A percentile compares a stretch with the other conserved stretches of the same genome.
phyloP scores from a whole-genome alignment of 2,888 invertebrate genomes.

The Stenchaetothrips biformis region DNA sequence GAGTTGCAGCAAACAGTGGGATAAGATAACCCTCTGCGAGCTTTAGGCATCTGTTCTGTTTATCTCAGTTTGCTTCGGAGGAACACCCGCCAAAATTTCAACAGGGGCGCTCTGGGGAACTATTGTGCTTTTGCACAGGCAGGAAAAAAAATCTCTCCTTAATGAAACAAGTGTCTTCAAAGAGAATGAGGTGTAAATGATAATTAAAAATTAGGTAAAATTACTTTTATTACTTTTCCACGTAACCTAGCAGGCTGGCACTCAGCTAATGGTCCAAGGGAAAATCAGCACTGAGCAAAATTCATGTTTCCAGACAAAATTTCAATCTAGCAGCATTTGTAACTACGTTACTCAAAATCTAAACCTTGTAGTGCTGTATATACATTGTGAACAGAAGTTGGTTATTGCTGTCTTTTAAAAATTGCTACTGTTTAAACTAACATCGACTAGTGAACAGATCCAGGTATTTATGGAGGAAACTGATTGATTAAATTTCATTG shows the following conservation, averaged over 20 bases:
- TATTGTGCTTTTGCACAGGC: too few relatives aligned
- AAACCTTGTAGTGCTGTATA: not conserved
- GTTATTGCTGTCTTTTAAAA: not conserved
- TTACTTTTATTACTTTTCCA: not conserved
- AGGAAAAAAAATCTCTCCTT: too few relatives aligned
- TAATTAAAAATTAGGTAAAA: not conserved
- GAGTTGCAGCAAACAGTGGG: too few relatives aligned
- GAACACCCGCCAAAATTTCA: too few relatives aligned
- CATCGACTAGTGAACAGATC: not conserved
- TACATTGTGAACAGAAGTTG: not conserved
- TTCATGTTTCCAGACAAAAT: not conserved
- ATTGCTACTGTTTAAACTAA: not conserved
- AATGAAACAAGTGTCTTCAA: too few relatives aligned
- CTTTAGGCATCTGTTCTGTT: too few relatives aligned
- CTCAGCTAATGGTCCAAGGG: constrained; percentile 6
- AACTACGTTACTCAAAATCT: not conserved
- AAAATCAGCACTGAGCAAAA: constrained; percentile 2
- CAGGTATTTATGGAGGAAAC: too few relatives aligned
- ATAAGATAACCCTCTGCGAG: too few relatives aligned
- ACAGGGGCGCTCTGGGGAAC: too few relatives aligned
- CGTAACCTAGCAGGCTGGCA: not conserved
- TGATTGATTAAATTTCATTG: too few relatives aligned
- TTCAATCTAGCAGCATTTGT: not conserved
- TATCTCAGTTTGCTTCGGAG: too few relatives aligned
- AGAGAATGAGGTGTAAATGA: too few relatives aligned